These are phyloP conservation scores for Drosophila longiperda DNA, from an alignment of 2,888 invertebrate species.

Conservation along the genomic window DNA sequence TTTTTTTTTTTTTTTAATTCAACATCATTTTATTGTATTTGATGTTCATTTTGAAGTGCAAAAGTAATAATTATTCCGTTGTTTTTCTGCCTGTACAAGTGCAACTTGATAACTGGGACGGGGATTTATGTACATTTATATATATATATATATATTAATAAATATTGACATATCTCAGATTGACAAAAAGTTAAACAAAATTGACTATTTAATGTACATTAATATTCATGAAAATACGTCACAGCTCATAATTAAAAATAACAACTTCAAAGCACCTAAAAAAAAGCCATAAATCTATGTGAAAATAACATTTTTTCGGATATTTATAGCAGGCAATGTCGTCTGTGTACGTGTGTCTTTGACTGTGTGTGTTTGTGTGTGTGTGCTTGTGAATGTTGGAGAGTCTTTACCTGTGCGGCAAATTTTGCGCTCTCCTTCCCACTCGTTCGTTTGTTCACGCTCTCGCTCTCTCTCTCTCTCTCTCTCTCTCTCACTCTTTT, in stretches of 20 bases:
- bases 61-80: constrained; percentile 1
- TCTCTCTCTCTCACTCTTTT: constrained; percentile 2
- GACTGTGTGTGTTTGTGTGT: constrained; percentile 4
- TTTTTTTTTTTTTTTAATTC: background rate
- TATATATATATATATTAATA: background rate
- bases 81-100: background rate
- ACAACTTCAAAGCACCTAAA: constrained; percentile 18
- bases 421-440: constrained; percentile 18
- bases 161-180: background rate
- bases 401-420: constrained; percentile 39
- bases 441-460: constrained; percentile 1
- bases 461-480: background rate
- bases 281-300: constrained; percentile 21
- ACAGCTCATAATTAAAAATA: constrained; percentile 22
- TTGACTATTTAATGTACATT: background rate
- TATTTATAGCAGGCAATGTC: constrained; percentile 49
- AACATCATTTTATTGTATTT: constrained; percentile 24
- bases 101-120: constrained; percentile 6
- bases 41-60: background rate
- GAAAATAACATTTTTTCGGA: constrained; percentile 36
- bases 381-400: constrained; percentile 11
- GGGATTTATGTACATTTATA: background rate
- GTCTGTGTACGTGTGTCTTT: constrained; percentile 3
- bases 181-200: background rate
- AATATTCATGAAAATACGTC: background rate